These are phyloP conservation scores for Henicopernis longicauda DNA, from an alignment of 2,113 vertebrate species.

Conservation along the genomic window DNA sequence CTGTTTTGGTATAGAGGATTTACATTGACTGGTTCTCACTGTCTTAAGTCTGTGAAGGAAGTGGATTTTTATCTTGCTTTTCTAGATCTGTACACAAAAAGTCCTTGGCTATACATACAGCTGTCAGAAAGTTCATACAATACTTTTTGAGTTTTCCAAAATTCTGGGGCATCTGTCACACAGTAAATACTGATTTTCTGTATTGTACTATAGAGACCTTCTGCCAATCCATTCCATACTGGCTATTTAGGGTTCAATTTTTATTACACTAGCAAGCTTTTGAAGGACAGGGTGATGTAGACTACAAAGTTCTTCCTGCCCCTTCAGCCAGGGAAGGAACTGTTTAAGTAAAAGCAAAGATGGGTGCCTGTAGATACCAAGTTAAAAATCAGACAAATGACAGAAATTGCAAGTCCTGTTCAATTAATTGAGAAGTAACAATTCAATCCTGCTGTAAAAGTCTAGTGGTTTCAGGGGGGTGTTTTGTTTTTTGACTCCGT, in stretches of 20 bases:
- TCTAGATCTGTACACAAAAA: not conserved
- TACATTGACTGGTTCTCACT: not conserved
- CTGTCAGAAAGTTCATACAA: not conserved
- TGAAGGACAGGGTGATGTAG: not conserved
- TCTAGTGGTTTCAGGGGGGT: not conserved
- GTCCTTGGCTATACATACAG: not conserved
- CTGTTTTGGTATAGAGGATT: not conserved
- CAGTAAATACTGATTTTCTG: not conserved
- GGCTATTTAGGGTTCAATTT: not conserved
- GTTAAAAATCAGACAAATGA: not conserved
- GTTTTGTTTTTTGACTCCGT: not conserved
- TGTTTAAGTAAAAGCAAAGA: not conserved
- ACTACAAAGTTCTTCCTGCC: not conserved
- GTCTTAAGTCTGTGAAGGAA: not conserved
- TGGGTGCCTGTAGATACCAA: not conserved
- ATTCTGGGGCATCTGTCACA: not conserved
- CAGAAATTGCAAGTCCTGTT: not conserved
- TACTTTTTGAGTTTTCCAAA: not conserved
- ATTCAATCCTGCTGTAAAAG: not conserved
- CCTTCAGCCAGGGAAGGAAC: not conserved
- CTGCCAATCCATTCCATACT: not conserved
- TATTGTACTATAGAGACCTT: not conserved
- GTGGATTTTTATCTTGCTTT: not conserved
- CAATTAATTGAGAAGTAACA: not conserved
- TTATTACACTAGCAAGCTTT: not conserved